Evolutionary conservation across 2,113 vertebrate species (phyloP), one percentile per base, ranked within the genome.

Genomic region (Anolis carolinensis): DNA sequence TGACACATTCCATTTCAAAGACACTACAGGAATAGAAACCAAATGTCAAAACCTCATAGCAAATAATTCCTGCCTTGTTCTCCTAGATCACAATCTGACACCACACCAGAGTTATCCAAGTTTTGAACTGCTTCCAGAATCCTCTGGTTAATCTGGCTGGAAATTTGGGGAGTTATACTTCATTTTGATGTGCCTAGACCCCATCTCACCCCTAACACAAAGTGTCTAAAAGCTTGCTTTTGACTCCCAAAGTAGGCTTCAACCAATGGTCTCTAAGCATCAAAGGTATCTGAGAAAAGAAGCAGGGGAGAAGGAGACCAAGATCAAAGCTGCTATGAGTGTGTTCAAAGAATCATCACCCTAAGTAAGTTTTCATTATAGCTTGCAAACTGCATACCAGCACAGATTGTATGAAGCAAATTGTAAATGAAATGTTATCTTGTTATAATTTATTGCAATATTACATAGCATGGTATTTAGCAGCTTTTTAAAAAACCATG

Each of bases 301-400:
- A 76, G 32, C 48, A 1, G 0, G 55, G 10, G 0, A 83, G 59
- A 6, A n/a, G 82, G 73, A 59, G 0, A 0, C 18, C 39, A 88
- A 30, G 23, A 71, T 90, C 34, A 72, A 32, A 30, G 32, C 25
- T 84, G 6, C 9, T 32, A 32, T 39, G 13, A 21, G 50, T 44
- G 71, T 72, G 34, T 14, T 73, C 21, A 84, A 80, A 48, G 48
- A 70, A 55, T 11, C n/a, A 82, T 50, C 44, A 82, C 30, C 21
- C 39, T 52, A 44, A 34, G 39, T 18, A 59, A 4, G 14, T 59
- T 59, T 59, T 59, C 55, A 59, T 59, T 59, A 59, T 59, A 59
- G 55, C 55, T 59, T 59, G 55, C 18, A 59, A 59, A 59, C 18
- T 59, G 14, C 55, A 59, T 59, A 59, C 55, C 55, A 59, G 14